phyloP scores from a whole-genome alignment of 2,797 vertebrate genomes.

The Peromyscus melanophrys region DNA sequence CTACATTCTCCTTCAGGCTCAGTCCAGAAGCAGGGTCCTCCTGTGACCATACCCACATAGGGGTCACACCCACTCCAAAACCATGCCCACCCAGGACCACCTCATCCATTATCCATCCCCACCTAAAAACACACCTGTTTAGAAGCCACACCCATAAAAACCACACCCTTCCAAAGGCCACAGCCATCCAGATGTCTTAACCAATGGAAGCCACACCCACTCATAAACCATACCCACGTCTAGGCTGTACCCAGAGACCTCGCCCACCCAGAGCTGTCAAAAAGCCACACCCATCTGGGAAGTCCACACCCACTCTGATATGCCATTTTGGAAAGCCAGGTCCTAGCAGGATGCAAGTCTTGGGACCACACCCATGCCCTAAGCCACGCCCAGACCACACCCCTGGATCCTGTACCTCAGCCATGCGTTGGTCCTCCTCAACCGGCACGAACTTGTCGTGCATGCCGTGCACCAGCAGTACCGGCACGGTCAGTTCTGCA shows the following conservation, averaged over 20 bases:
- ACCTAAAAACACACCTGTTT: not conserved
- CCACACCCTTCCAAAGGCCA: not conserved
- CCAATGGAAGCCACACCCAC: not conserved
- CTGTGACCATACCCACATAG: not conserved
- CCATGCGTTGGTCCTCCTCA: constrained; percentile 99
- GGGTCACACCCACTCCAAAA: not conserved
- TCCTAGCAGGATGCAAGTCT: no score
- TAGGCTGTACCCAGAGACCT: not conserved
- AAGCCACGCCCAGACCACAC: not conserved
- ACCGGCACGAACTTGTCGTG: constrained; percentile 98
- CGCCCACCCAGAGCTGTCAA: not conserved
- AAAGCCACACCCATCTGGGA: not conserved
- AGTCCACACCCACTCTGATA: not conserved
- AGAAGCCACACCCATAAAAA: not conserved
- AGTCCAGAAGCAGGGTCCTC: not conserved
- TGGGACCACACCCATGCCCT: not conserved
- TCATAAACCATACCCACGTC: not conserved
- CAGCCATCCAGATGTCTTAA: not conserved
- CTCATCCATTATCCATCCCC: not conserved
- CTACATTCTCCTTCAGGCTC: not conserved
- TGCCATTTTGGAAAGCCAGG: not conserved
- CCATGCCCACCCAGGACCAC: not conserved
- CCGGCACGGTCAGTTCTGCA: constrained; percentile 96
- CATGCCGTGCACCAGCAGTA: constrained; percentile 97
- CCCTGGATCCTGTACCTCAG: constrained; percentile 91